Conservation (phyloP, 2,888 invertebrate species). For the Thereva unica region DNA sequence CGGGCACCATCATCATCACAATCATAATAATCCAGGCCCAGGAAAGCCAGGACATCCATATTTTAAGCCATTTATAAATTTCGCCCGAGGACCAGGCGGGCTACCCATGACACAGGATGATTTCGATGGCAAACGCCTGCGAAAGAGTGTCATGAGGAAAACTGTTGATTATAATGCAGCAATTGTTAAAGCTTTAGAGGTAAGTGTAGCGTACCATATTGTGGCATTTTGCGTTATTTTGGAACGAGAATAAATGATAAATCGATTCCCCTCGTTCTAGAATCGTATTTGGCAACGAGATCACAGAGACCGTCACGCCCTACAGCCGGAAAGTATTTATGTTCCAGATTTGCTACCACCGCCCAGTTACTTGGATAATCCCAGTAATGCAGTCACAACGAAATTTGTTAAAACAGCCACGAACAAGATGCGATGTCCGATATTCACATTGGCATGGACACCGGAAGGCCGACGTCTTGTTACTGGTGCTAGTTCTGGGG, state of each 20-base stretch:
- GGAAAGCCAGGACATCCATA: constrained; percentile 55
- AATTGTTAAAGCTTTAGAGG: constrained; percentile 89
- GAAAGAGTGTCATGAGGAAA: constrained; percentile 96
- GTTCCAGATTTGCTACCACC: constrained; percentile 93
- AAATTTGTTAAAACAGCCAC: constrained; percentile 98
- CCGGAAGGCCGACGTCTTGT: constrained; percentile 97
- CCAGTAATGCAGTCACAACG: constrained; percentile 93
- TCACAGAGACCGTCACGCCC: constrained; percentile 80
- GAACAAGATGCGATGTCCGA: constrained; percentile 99
- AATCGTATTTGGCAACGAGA: constrained; percentile 95
- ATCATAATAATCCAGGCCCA: constrained; percentile 52
- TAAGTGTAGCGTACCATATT: constrained; percentile 53
- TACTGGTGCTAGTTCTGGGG: constrained; percentile 98
- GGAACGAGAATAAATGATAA: background rate
- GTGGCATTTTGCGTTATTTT: background rate
- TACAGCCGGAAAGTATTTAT: constrained; percentile 96
- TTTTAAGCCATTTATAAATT: constrained; percentile 56
- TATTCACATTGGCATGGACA: constrained; percentile 99
- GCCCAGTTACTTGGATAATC: constrained; percentile 90
- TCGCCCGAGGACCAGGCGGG: constrained; percentile 59
- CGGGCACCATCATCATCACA: constrained; percentile 49
- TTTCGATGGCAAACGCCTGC: constrained; percentile 92
- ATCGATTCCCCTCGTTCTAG: constrained; percentile 58
- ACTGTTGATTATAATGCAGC: constrained; percentile 98
- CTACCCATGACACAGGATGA: constrained; percentile 77